These are phyloP conservation scores for Subacronicta megacephala DNA, from an alignment of 2,888 invertebrate species.

Conservation along the genomic window DNA sequence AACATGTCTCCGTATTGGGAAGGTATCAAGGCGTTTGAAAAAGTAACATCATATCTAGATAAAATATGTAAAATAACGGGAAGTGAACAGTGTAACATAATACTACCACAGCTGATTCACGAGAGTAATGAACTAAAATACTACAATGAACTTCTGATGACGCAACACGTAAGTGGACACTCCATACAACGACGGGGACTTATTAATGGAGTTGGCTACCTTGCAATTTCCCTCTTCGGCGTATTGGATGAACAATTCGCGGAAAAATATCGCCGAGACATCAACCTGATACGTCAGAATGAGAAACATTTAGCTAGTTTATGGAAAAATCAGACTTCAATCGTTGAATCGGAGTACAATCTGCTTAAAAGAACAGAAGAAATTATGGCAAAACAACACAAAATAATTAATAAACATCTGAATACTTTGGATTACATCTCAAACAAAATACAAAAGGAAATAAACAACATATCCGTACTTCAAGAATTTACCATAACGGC, in stretches of 20 bases:
- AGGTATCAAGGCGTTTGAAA: conserved; percentile 10
- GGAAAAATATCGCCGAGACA: not conserved
- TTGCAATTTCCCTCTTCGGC: conserved; percentile 6
- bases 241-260: conserved; percentile 5
- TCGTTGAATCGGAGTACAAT: conserved; percentile 7
- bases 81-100: not conserved
- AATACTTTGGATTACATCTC: not conserved
- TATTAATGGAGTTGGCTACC: not conserved
- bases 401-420: conserved; percentile 6
- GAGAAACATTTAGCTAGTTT: not conserved
- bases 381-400: conserved; percentile 3
- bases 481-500: not conserved
- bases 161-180: not conserved
- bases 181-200: not conserved
- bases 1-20: conserved; percentile 8
- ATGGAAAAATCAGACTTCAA: conserved; percentile 5
- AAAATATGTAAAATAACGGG: not conserved
- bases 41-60: not conserved
- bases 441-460: not conserved
- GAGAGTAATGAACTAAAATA: conserved; percentile 1
- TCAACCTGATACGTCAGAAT: not conserved
- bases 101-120: not conserved
- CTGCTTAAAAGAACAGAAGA: conserved; percentile 4
- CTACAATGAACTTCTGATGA: conserved; percentile 5
- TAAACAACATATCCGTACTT: not conserved